These are phyloP conservation scores for Macrochelys suwanniensis DNA, from an alignment of 2,797 vertebrate genomes.

Conservation along the genomic window DNA sequence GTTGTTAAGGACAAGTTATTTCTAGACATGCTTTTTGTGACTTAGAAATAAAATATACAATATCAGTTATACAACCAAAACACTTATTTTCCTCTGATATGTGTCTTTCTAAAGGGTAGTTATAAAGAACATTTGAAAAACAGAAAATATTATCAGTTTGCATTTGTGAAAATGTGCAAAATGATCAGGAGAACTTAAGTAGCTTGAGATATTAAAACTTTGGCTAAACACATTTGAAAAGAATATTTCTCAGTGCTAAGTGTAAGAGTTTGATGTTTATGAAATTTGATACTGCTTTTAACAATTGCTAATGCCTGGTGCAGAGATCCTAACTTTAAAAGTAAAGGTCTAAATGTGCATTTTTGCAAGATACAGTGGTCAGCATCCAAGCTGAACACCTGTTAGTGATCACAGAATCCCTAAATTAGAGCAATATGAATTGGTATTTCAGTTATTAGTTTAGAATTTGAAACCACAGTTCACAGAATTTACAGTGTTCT, in stretches of 20 bases:
- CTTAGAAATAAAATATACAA: slow-evolving; percentile 6
- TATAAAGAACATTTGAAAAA: slow-evolving; percentile 47
- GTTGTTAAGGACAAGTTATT: not conserved
- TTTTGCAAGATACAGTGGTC: slow-evolving; percentile 58
- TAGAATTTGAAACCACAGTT: slow-evolving; percentile 77
- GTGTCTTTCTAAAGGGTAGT: slow-evolving; percentile 46
- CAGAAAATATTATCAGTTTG: slow-evolving; percentile 42
- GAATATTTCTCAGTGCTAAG: slow-evolving; percentile 25
- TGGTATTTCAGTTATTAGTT: slow-evolving; percentile 73
- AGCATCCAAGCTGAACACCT: slow-evolving; percentile 71
- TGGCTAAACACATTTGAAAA: slow-evolving; percentile 68
- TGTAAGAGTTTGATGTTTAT: slow-evolving; percentile 46
- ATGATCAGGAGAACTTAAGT: slow-evolving; percentile 48
- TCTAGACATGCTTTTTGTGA: not conserved
- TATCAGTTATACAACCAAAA: not conserved
- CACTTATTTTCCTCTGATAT: not conserved
- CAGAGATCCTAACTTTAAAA: slow-evolving; percentile 62
- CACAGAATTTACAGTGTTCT: slow-evolving; percentile 68
- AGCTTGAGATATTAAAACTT: slow-evolving; percentile 63
- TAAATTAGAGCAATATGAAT: slow-evolving; percentile 69
- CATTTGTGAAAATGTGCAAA: slow-evolving; percentile 65
- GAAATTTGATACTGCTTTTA: slow-evolving; percentile 62
- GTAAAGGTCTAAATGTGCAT: slow-evolving; percentile 35
- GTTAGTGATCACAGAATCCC: slow-evolving; percentile 58
- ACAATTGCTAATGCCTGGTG: slow-evolving; percentile 64